Percentiles rank a stretch among this genome's conserved stretches.
Conservation (phyloP, 2,888 invertebrate genomes). For the Villa cingulata region DNA sequence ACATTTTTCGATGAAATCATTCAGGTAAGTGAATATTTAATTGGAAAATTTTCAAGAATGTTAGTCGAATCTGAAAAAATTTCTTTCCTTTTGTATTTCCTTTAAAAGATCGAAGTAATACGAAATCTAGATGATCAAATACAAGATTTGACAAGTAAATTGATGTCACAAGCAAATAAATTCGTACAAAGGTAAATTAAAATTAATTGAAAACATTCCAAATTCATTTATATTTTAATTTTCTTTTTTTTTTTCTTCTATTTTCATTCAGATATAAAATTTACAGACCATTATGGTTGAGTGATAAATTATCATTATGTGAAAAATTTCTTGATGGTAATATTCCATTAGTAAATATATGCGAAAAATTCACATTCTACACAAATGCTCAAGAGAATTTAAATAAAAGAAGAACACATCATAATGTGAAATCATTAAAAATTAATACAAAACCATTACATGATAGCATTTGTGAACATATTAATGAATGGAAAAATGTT, state of each 20-base stretch:
- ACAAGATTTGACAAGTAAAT: constrained; percentile 50
- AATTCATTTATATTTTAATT: no score
- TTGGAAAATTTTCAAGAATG: not conserved
- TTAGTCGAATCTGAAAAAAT: no score
- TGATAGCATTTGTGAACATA: constrained; percentile 54
- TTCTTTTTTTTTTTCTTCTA: not conserved
- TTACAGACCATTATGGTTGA: constrained; percentile 62
- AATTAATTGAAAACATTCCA: no score
- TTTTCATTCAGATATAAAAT: constrained; percentile 48
- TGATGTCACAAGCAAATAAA: constrained; percentile 49
- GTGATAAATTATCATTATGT: constrained; percentile 58
- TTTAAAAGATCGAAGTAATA: constrained; percentile 54
- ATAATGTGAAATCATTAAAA: constrained; percentile 52
- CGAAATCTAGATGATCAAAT: constrained; percentile 51
- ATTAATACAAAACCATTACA: constrained; percentile 62
- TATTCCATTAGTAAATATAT: constrained; percentile 49
- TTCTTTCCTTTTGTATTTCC: constrained; percentile 38
- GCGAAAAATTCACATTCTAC: constrained; percentile 76
- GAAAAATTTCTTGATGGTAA: constrained; percentile 61
- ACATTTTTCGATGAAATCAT: constrained; percentile 71
- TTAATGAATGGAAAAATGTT: constrained; percentile 63
- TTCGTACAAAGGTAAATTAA: constrained; percentile 43
- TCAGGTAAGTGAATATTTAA: constrained; percentile 35
- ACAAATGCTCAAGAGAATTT: constrained; percentile 58
- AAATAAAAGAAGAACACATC: constrained; percentile 41